These are phyloP conservation scores for Gymnothorax javanicus DNA, from an alignment of 2,797 vertebrate genomes.

Conservation along the genomic window DNA sequence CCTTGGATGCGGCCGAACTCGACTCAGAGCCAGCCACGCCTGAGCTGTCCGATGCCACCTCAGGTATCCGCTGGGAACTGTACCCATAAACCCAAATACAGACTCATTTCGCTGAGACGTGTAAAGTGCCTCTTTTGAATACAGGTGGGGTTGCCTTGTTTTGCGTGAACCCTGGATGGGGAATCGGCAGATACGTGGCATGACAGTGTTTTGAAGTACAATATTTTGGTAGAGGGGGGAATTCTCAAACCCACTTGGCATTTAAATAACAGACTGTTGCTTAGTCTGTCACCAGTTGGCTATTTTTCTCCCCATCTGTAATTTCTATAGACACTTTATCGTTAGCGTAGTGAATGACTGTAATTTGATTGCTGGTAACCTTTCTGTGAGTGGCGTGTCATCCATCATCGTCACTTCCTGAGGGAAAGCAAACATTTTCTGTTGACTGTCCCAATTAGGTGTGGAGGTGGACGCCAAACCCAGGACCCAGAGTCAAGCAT, in stretches of 20 bases:
- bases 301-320: neutral
- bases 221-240: too few species aligned
- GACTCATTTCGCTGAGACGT: neutral
- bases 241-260: neutral
- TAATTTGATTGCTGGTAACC: neutral
- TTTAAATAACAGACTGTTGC: neutral
- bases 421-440: neutral
- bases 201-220: neutral
- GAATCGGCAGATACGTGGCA: neutral
- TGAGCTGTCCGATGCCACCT: constrained; percentile 63
- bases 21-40: constrained; percentile 76
- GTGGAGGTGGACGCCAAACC: constrained; percentile 63
- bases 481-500: constrained; percentile 56
- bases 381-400: neutral
- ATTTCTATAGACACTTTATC: neutral
- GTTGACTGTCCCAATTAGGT: constrained; percentile 45
- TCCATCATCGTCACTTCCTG: neutral
- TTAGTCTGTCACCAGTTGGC: neutral
- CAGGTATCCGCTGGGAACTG: constrained; percentile 53
- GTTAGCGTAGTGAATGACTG: neutral
- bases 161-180: neutral
- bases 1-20: constrained; percentile 83
- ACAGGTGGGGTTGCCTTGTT: neutral
- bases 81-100: neutral
- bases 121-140: neutral